These are phyloP conservation scores for Rhingia campestris DNA, from an alignment of 2,888 invertebrate species.

Conservation along the genomic window DNA sequence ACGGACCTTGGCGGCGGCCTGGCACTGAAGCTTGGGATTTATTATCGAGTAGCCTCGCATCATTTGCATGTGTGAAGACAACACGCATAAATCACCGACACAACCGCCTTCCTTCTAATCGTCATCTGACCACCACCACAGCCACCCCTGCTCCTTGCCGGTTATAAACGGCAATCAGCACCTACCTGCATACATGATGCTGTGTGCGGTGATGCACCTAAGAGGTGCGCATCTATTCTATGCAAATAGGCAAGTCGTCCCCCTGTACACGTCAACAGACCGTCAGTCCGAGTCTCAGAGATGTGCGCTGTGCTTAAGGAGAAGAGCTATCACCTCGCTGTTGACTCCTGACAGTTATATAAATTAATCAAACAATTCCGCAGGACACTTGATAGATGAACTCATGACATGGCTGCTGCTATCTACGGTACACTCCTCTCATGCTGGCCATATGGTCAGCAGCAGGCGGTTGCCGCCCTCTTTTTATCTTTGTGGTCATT, in stretches of 20 bases:
- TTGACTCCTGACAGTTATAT: conserved; percentile 75
- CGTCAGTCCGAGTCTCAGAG: conserved; percentile 42
- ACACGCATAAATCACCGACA: conserved; percentile 67
- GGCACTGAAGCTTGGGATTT: conserved; percentile 41
- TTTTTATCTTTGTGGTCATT: conserved; percentile 67
- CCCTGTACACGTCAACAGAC: conserved; percentile 46
- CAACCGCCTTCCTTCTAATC: conserved; percentile 63
- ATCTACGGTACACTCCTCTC: conserved; percentile 58
- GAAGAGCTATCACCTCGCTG: conserved; percentile 73
- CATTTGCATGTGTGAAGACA: conserved; percentile 74
- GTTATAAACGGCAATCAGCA: conserved; percentile 51
- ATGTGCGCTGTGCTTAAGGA: conserved; percentile 51
- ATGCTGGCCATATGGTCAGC: conserved; percentile 58
- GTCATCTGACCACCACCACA: conserved; percentile 28
- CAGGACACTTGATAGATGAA: conserved; percentile 76
- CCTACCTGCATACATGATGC: conserved; percentile 31
- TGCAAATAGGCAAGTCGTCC: conserved; percentile 39
- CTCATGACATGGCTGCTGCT: conserved; percentile 75
- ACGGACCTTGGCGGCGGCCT: background rate
- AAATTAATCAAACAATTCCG: conserved; percentile 75
- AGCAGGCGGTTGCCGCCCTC: conserved; percentile 64
- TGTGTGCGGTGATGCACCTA: conserved; percentile 11
- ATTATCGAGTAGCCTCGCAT: conserved; percentile 65
- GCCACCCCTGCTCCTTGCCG: conserved; percentile 13
- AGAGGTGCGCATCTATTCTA: conserved; percentile 30